A percentile compares a stretch with the other conserved stretches of the same genome.
Evolutionary conservation across 2,113 vertebrate genomes (phyloP).

Genomic region (Centropus bengalensis): DNA sequence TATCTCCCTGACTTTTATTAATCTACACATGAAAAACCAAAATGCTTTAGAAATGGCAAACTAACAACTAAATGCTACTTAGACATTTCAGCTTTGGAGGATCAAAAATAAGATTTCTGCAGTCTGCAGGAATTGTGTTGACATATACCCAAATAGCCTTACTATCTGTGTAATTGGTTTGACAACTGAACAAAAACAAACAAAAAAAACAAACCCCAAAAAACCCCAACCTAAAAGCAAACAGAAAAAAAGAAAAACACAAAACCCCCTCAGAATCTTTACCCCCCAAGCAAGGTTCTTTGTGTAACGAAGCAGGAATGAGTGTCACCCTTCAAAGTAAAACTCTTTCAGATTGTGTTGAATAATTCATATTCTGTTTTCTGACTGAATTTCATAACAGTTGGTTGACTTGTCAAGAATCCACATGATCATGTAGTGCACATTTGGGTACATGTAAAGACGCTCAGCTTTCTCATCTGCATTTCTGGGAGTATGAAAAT

Average conservation of each 20-base stretch:
- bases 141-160: not conserved
- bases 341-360: slow-evolving; percentile 35
- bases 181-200: slow-evolving; percentile 9
- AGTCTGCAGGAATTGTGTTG: not conserved
- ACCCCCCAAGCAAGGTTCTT: not conserved
- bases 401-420: slow-evolving; percentile 47
- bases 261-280: not conserved
- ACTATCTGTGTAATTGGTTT: not conserved
- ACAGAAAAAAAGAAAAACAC: not conserved
- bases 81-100: not conserved
- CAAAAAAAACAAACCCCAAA: not conserved
- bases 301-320: not conserved
- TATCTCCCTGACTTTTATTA: not conserved
- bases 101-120: not conserved
- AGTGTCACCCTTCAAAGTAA: slow-evolving; percentile 1
- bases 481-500: not conserved
- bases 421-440: not conserved
- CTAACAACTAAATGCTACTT: not conserved
- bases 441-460: slow-evolving; percentile 14
- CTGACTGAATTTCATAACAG: slow-evolving; percentile 26
- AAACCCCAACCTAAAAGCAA: not conserved
- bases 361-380: slow-evolving; percentile 62
- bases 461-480: slow-evolving; percentile 24
- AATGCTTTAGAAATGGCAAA: not conserved
- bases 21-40: not conserved